Conservation (phyloP, 2,888 invertebrate species). For the Pecten maximus region DNA sequence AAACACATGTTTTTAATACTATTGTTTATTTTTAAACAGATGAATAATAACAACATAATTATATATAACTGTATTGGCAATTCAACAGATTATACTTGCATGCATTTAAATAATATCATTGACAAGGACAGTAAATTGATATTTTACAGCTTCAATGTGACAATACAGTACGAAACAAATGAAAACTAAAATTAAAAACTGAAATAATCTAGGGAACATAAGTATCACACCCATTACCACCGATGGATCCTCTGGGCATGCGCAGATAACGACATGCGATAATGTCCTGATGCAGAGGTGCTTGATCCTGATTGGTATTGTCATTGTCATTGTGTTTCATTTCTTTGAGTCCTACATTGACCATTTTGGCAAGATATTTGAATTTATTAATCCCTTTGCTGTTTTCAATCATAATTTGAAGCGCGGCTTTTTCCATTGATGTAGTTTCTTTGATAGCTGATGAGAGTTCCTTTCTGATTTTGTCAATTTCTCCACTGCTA, state of each 20-base stretch:
- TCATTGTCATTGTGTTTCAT: neutral
- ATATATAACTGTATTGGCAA: no score
- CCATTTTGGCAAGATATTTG: slow-evolving; percentile 35
- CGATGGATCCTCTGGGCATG: neutral
- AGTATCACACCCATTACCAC: neutral
- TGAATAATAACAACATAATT: no score
- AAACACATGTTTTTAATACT: no score
- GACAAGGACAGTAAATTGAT: no score
- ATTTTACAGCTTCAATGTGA: no score
- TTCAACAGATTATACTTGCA: no score
- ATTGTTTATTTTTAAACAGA: no score
- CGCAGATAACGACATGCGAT: neutral
- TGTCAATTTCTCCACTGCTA: neutral
- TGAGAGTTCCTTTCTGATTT: neutral
- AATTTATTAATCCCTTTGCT: slow-evolving; percentile 35
- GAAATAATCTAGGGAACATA: neutral
- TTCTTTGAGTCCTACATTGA: slow-evolving; percentile 35
- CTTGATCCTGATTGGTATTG: neutral
- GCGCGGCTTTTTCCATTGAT: neutral
- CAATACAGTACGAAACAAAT: no score
- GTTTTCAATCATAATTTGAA: slow-evolving; percentile 21
- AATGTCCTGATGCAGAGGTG: neutral
- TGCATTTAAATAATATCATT: no score
- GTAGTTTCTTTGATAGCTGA: neutral
- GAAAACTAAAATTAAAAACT: neutral